Percentiles rank a stretch among this genome's conserved stretches.
phyloP scores from a whole-genome alignment of 2,888 invertebrate species.

The Thereva nobilitata region DNA sequence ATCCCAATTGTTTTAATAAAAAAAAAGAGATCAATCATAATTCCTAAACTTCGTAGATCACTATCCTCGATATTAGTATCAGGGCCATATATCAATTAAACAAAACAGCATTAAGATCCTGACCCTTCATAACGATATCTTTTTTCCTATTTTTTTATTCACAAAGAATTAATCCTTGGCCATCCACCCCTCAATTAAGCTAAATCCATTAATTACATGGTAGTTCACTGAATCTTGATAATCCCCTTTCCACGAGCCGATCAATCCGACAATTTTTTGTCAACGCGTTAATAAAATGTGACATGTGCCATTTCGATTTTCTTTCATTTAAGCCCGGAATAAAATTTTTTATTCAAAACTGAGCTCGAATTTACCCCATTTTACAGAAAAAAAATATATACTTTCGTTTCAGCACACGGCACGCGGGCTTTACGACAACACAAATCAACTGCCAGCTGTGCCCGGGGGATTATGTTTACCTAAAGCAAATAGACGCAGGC shows the following conservation, averaged over 20 bases:
- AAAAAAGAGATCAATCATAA: too few species aligned
- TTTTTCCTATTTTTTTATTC: too few species aligned
- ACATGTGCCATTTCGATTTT: conserved; percentile 15
- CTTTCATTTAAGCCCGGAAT: neutral
- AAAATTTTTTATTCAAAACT: conserved; percentile 10
- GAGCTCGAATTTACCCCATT: conserved; percentile 4
- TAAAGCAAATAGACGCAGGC: neutral
- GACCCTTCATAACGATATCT: neutral
- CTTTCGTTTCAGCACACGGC: too few species aligned
- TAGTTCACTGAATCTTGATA: conserved; percentile 6
- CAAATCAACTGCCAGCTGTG: neutral
- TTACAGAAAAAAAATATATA: neutral
- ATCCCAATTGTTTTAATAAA: too few species aligned
- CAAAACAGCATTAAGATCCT: neutral
- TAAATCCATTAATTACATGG: conserved; percentile 17
- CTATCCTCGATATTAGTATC: too few species aligned
- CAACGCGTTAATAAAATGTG: conserved; percentile 5
- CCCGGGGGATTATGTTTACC: neutral
- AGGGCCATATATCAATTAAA: neutral
- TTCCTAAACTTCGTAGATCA: too few species aligned
- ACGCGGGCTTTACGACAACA: neutral
- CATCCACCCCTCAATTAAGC: neutral
- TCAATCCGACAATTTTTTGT: neutral
- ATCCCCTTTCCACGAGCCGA: neutral
- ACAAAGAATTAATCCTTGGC: too few species aligned